These are phyloP conservation scores for Oriolus oriolus DNA, from an alignment of 2,113 vertebrate species.

Conservation along the genomic window DNA sequence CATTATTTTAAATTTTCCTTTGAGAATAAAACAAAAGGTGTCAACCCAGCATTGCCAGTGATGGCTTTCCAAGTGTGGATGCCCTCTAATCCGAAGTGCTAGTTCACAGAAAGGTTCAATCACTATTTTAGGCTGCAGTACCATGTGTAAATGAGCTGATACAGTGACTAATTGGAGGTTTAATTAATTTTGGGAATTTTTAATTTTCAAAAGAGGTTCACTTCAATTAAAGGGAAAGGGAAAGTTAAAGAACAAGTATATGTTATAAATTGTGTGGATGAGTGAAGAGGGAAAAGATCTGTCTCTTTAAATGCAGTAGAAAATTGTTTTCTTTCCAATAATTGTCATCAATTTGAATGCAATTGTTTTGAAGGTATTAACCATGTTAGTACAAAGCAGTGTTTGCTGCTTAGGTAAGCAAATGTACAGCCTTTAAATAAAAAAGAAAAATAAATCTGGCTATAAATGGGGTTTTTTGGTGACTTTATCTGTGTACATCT, in stretches of 20 bases:
- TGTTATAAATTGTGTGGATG: neutral
- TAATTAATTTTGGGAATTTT: constrained; percentile 1
- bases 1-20: neutral
- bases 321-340: neutral
- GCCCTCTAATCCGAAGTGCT: neutral
- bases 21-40: neutral
- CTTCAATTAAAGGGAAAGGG: neutral
- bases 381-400: neutral
- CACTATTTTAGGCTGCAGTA: neutral
- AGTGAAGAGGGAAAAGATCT: neutral
- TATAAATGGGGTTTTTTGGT: neutral
- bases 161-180: neutral
- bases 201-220: neutral
- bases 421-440: neutral
- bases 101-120: neutral
- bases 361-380: neutral
- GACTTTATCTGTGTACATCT: neutral
- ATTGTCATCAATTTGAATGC: neutral
- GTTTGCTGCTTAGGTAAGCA: neutral
- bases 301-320: neutral
- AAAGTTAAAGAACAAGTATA: neutral
- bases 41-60: neutral
- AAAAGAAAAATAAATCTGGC: accelerated
- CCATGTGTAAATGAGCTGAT: neutral
- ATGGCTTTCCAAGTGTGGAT: neutral